Percentiles rank a stretch among this genome's conserved stretches.
Evolutionary conservation across 2,113 vertebrate species (phyloP).

Genomic region (Neolamprologus devosi): DNA sequence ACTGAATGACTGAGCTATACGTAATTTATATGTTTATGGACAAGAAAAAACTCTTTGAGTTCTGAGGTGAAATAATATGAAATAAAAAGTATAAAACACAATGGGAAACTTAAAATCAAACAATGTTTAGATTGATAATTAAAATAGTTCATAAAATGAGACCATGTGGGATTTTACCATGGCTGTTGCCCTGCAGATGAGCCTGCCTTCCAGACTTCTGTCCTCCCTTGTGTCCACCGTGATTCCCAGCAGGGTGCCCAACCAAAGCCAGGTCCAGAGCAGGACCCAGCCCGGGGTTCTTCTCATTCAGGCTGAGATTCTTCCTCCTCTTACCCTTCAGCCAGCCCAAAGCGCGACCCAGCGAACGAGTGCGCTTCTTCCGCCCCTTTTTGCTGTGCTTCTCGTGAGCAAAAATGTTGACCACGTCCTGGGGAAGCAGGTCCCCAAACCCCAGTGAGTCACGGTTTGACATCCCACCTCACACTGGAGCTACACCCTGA

Average conservation of each 20-base stretch:
- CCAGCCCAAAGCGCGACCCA: conserved; percentile 57
- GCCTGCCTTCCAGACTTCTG: conserved; percentile 28
- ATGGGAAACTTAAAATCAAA: not conserved
- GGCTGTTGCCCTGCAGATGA: conserved; percentile 41
- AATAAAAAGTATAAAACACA: not conserved
- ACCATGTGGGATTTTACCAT: conserved; percentile 25
- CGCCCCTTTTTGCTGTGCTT: conserved; percentile 60
- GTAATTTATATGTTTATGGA: not conserved
- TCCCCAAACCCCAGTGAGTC: conserved; percentile 68
- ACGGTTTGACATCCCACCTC: conserved; percentile 66
- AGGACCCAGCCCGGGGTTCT: conserved; percentile 48
- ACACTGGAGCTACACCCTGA: conserved; percentile 27
- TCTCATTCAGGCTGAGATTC: conserved; percentile 9
- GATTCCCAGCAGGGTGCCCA: not conserved
- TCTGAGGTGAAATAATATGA: not conserved
- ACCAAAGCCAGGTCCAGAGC: conserved; percentile 51
- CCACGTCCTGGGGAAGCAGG: conserved; percentile 74
- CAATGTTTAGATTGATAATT: not conserved
- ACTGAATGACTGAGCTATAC: not conserved
- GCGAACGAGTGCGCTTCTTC: conserved; percentile 66
- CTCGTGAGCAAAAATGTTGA: conserved; percentile 69
- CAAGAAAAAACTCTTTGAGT: not conserved
- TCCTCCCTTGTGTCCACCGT: conserved; percentile 36
- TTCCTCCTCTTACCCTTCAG: conserved; percentile 64
- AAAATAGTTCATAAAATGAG: not conserved